These are phyloP conservation scores for Helicoverpa armigera DNA, from an alignment of 1,140 invertebrate species.

Conservation along the genomic window DNA sequence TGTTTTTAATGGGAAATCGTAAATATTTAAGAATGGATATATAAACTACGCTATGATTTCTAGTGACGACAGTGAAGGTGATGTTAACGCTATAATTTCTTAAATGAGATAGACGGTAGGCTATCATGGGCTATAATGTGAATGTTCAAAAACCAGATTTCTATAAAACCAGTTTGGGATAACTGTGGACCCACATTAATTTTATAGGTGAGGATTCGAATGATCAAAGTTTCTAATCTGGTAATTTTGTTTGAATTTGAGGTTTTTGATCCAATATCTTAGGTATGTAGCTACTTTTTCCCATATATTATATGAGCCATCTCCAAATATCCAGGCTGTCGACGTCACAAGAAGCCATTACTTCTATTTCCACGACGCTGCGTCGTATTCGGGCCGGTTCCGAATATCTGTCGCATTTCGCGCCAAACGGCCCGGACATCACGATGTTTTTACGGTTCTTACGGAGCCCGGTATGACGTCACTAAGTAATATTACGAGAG, in stretches of 20 bases:
- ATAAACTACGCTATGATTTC: not conserved
- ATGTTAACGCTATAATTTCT: not conserved
- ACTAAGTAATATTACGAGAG: not conserved
- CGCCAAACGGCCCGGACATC: constrained; percentile 50
- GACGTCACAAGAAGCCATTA: constrained; percentile 39
- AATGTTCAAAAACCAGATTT: too few relatives aligned
- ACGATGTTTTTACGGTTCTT: constrained; percentile 52
- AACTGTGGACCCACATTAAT: too few relatives aligned
- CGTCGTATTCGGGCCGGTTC: constrained; percentile 29
- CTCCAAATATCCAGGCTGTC: constrained; percentile 6
- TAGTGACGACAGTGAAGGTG: not conserved
- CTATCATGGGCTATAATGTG: too few relatives aligned
- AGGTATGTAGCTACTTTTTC: not conserved
- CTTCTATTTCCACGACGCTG: constrained; percentile 35
- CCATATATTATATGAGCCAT: not conserved
- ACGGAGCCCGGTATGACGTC: constrained; percentile 32
- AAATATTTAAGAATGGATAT: constrained; percentile 13
- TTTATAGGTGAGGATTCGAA: too few relatives aligned
- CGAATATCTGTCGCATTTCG: constrained; percentile 53
- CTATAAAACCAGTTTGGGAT: too few relatives aligned
- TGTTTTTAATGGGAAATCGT: not conserved
- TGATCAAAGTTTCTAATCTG: not conserved
- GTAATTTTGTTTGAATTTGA: not conserved
- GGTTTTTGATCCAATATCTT: too few relatives aligned
- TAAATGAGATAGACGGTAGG: too few relatives aligned